A percentile compares a stretch with the other conserved stretches of the same genome.
Evolutionary conservation across 2,888 invertebrate species (phyloP).

Genomic region (Leptinotarsa haldemani): DNA sequence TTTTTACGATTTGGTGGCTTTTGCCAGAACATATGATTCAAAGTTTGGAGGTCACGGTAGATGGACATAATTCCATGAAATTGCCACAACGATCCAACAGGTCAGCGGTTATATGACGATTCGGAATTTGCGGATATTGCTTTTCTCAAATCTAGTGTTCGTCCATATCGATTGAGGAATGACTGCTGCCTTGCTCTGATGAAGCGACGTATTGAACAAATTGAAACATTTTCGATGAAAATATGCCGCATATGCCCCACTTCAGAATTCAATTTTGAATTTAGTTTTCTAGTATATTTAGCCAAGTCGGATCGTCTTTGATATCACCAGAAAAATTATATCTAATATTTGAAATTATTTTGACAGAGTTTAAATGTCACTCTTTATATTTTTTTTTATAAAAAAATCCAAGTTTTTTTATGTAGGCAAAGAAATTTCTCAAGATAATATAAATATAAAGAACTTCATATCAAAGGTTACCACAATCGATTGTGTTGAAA

Average conservation of each 20-base stretch:
- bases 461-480: neutral
- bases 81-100: neutral
- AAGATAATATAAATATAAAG: neutral
- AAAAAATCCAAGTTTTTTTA: neutral
- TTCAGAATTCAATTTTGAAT: neutral
- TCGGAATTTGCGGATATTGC: slow-evolving; percentile 5
- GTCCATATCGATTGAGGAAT: neutral
- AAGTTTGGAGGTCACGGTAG: neutral
- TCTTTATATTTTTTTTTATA: too few species aligned
- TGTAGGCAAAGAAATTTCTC: neutral
- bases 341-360: too few species aligned
- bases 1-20: neutral
- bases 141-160: neutral
- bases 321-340: too few species aligned
- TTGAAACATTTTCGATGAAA: neutral
- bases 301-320: too few species aligned
- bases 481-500: slow-evolving; percentile 22
- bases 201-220: neutral
- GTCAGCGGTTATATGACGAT: neutral
- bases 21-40: neutral
- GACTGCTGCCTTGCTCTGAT: neutral
- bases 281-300: neutral
- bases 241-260: neutral
- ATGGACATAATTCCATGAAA: slow-evolving; percentile 16
- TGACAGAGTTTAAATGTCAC: too few species aligned